phyloP scores from a whole-genome alignment of 2,797 vertebrate genomes.

The Lates japonicus region DNA sequence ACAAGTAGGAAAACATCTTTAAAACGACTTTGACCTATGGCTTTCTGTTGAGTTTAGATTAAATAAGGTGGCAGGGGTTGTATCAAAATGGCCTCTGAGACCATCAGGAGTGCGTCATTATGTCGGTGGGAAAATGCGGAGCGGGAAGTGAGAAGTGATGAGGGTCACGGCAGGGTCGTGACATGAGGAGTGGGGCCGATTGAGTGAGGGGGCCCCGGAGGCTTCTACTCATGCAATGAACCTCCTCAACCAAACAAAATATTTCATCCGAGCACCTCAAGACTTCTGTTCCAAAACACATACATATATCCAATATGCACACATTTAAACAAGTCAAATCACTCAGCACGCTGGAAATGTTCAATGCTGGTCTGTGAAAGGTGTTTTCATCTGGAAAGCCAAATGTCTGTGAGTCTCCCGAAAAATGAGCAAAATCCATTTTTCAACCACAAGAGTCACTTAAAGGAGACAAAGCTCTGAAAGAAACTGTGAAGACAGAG shows the following conservation, averaged over 20 bases:
- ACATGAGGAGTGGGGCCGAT: conserved; percentile 49
- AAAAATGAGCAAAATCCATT: conserved; percentile 2
- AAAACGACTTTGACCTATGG: conserved; percentile 58
- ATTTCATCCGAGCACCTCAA: conserved; percentile 47
- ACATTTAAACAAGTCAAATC: conserved; percentile 43
- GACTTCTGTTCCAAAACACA: conserved; percentile 55
- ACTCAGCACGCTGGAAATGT: conserved; percentile 20
- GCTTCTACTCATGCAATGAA: conserved; percentile 33
- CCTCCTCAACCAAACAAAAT: conserved; percentile 57
- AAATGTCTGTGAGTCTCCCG: not conserved
- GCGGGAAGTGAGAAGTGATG: conserved; percentile 73
- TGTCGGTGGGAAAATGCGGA: conserved; percentile 73
- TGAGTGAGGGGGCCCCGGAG: conserved; percentile 55
- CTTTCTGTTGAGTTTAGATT: conserved; percentile 54
- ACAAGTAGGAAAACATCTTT: conserved; percentile 44
- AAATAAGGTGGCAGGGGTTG: conserved; percentile 52
- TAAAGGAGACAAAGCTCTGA: not conserved
- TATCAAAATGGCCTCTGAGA: conserved; percentile 51
- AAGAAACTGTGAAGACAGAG: not conserved
- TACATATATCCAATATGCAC: conserved; percentile 39
- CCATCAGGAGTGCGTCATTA: conserved; percentile 34
- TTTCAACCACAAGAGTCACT: not conserved
- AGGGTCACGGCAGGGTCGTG: conserved; percentile 66
- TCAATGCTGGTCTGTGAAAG: not conserved
- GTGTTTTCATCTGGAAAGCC: conserved; percentile 5